Base-by-base conservation (phyloP, 2,797 vertebrate genomes). In the Coccyzus lansbergi region DNA sequence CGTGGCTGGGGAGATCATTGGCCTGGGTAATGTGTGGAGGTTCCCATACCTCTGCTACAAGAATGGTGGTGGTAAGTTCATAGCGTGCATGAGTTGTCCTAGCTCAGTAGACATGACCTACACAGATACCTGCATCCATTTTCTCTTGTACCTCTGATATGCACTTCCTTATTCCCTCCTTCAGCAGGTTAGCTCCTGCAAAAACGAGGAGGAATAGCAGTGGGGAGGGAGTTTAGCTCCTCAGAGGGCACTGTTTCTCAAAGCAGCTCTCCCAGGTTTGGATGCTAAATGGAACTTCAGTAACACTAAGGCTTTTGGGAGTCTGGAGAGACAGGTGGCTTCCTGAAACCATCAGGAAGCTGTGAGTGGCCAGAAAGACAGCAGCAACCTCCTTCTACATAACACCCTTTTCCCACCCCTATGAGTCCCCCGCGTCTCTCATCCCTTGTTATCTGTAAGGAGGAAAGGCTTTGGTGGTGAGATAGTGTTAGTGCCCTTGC, bases 1-100 rank as follows among this genome's bases (percentile, higher is more conserved):
- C 21, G 98, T 99, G 98, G 98, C 98, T 3, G 99, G 99, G 28
- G 98, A 98, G 95, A 98, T 99, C 92, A 98, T 99, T n/a, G 98
- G 99, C 31, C 96, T 99, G 38, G 98, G 98, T 56, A 99, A 99
- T 1, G 97, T 99, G 81, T 99, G 98, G 98, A 98, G 98, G 36
- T 99, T 99, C 79, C 99, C 99, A 1, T 99, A 98, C 97, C 97
- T 99, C 89, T 99, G 98, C 98, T 99, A 97, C 97, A 99, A 97
- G 89, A 99, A 99, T 0, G 99, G 99, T 60, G 99, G 99, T 55
- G 99, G 99, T 98, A 96, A 98, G 98, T 98, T 84, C 76, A 18
- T 24, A 70, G 69, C 48, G 40, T 26, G 6, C 11, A 3, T 34
- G 44, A 63, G 22, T 63, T 67, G 22, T 81, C 48, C 53, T 65